Evolutionary conservation across 2,113 vertebrate genomes (phyloP).

Genomic region (Dipodomys spectabilis): DNA sequence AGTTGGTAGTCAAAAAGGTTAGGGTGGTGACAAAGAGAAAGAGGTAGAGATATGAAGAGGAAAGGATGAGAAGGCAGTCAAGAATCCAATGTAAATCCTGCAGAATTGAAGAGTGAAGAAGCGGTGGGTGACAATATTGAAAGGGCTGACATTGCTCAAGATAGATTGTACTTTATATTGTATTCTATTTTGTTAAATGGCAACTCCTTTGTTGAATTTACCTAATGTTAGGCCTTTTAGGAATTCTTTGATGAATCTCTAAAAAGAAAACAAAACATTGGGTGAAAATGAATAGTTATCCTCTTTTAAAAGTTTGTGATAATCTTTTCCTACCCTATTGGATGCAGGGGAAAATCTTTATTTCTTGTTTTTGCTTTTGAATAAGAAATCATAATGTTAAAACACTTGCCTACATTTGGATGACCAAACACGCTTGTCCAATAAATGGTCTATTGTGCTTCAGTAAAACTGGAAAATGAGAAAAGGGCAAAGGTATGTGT

Average conservation of each 20-base stretch:
- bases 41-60: no score
- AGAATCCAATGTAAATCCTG: no score
- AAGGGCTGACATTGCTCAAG: no score
- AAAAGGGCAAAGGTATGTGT: neutral
- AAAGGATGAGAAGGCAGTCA: no score
- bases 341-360: neutral
- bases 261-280: neutral
- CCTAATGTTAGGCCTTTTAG: no score
- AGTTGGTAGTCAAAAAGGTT: neutral
- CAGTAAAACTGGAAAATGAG: neutral
- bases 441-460: neutral
- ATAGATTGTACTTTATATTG: no score
- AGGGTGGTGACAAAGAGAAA: neutral
- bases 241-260: neutral
- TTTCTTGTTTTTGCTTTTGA: slow-evolving; percentile 17
- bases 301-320: neutral
- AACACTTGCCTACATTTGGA: neutral
- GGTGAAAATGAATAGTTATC: neutral
- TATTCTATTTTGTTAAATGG: no score
- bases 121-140: no score
- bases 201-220: no score
- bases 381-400: neutral
- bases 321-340: neutral
- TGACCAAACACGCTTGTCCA: neutral
- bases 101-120: no score